Evolutionary conservation across 2,797 vertebrate species (phyloP), one percentile per base, ranked within the genome.

Genomic region (Dallia pectoralis): DNA sequence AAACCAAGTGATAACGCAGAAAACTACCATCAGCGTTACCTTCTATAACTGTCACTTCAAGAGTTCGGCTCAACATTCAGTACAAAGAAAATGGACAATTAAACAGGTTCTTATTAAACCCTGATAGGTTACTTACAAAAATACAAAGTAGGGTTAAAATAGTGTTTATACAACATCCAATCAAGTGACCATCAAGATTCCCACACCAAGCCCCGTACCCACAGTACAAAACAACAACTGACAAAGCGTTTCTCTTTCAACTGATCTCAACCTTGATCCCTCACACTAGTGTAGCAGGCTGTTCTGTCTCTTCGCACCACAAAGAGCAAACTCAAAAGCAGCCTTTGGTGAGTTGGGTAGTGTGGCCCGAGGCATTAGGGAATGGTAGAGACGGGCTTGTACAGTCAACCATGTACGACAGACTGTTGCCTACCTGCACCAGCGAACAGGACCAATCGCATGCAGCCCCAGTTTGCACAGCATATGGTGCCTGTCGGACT

Each of bases 321-420:
- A 49, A 74, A 61, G 68, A 51, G 15, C 18, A 14, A 22, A 56
- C 19, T 64, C 59, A 75, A 70, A 75, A 61, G 74, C 25, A 68
- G 66, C 40, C 53, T 62, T 62, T 44, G 25, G 27, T 33, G 49
- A 15, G 22, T 59, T 59, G 66, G 33, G 22, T 59, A 25, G 66
- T 14, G 8, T 0, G n/a, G 40, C 0, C 0, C 32, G 36, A n/a
- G 40, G 22, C 33, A 44, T 44, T 44, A 44, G 8, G 32, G 19
- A 22, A 22, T 44, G 68, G 47, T 44, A 48, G 7, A 29, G 27
- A 19, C 16, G 62, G 19, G 36, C 5, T 4, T 62, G 56, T 29
- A 65, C 29, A 32, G 40, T 72, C 71, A 66, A 62, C 36, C 56
- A 61, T 47, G 36, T 71, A 71, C 56, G 61, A 62, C 53, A 71